These are phyloP conservation scores for Aporrectodea caliginosa DNA, from an alignment of 1,140 invertebrate genomes.

Conservation along the genomic window DNA sequence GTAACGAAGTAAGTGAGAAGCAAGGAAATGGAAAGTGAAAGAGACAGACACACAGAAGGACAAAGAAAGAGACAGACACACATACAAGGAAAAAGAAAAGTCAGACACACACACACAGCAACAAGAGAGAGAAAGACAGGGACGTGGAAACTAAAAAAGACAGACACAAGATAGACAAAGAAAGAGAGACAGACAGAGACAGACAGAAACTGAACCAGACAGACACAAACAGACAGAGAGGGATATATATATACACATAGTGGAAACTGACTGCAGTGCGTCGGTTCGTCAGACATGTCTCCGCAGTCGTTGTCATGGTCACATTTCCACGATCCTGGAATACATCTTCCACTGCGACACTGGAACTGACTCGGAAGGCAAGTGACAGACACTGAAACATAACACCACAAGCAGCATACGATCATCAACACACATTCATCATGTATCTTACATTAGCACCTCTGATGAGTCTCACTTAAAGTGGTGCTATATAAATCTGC, in stretches of 20 bases:
- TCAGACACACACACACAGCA: too few species aligned
- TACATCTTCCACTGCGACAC: constrained; percentile 40
- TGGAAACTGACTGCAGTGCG: constrained; percentile 35
- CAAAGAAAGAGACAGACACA: too few species aligned
- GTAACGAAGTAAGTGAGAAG: neutral
- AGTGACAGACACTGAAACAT: constrained; percentile 26
- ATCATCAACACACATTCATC: too few species aligned
- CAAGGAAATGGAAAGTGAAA: neutral
- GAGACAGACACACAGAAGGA: neutral
- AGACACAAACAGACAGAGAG: too few species aligned
- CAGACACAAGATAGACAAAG: neutral
- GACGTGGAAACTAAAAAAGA: too few species aligned
- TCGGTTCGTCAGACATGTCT: constrained; percentile 77
- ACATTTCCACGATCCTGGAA: constrained; percentile 45
- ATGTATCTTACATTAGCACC: too few species aligned
- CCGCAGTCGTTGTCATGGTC: constrained; percentile 47
- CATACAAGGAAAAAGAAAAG: neutral
- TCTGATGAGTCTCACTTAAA: too few species aligned
- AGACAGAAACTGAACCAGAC: too few species aligned
- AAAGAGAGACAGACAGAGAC: neutral
- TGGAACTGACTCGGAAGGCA: constrained; percentile 40
- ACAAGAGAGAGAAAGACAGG: too few species aligned
- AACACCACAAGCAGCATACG: too few species aligned
- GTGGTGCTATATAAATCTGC: too few species aligned
- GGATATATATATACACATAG: neutral